Conservation (phyloP, 2,113 vertebrate species). For the Salvelinus sp. region DNA sequence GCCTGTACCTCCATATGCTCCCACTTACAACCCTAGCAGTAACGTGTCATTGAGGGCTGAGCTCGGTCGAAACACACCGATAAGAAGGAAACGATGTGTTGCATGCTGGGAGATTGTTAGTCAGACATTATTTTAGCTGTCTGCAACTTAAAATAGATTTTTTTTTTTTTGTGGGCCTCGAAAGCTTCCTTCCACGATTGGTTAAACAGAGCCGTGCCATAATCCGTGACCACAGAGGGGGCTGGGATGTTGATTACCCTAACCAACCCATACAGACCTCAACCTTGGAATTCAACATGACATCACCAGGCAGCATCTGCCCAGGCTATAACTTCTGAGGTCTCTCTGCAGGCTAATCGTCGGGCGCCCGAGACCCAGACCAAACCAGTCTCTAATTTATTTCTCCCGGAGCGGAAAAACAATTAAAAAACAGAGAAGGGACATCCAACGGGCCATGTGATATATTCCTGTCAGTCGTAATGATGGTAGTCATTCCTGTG, state of each 20-base stretch:
- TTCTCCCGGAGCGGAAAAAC: conserved; percentile 33
- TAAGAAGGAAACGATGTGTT: conserved; percentile 9
- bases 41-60: neutral
- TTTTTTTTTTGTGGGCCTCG: too few species aligned
- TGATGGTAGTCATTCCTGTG: conserved; percentile 29
- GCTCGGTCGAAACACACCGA: conserved; percentile 3
- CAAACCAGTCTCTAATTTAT: conserved; percentile 29
- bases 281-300: conserved; percentile 54
- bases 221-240: conserved; percentile 14
- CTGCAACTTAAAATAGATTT: conserved; percentile 31
- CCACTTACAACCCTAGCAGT: too few species aligned
- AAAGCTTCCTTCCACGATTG: conserved; percentile 34
- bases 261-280: conserved; percentile 43
- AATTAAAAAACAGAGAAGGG: neutral
- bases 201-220: conserved; percentile 46
- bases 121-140: conserved; percentile 41
- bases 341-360: conserved; percentile 19
- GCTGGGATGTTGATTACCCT: conserved; percentile 48
- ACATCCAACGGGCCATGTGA: neutral
- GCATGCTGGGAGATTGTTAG: conserved; percentile 19
- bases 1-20: conserved; percentile 12
- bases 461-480: neutral
- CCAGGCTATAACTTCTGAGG: conserved; percentile 49
- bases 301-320: conserved; percentile 54
- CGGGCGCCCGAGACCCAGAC: conserved; percentile 14